Evolutionary conservation across 2,888 invertebrate genomes (phyloP).

Genomic region (Epistrophella euchroma): DNA sequence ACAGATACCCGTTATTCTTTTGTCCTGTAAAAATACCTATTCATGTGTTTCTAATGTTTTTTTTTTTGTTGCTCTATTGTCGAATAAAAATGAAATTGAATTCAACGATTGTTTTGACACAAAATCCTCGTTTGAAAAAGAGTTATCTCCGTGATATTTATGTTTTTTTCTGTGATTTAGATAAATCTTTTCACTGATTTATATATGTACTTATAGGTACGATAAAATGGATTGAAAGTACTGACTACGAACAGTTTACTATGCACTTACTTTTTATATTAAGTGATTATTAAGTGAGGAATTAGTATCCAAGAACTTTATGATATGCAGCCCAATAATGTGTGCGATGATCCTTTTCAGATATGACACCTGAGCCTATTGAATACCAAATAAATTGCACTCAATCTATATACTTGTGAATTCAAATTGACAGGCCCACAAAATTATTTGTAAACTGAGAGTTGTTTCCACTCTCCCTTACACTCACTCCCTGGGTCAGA

Average conservation of each 20-base stretch:
- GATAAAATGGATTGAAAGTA: neutral
- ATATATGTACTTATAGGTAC: neutral
- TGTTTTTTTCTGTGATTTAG: conserved; percentile 11
- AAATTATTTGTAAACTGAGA: conserved; percentile 17
- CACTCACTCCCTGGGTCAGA: too few relatives aligned
- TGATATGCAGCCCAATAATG: neutral
- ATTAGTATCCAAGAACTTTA: neutral
- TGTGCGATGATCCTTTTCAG: conserved; percentile 26
- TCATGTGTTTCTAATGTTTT: conserved; percentile 6
- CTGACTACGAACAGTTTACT: neutral
- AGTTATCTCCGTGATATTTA: neutral
- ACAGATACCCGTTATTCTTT: conserved; percentile 3
- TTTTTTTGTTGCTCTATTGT: conserved; percentile 31
- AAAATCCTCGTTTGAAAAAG: conserved; percentile 32
- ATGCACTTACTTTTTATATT: neutral
- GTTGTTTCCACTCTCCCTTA: neutral
- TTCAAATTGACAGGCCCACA: conserved; percentile 2
- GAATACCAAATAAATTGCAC: conserved; percentile 14
- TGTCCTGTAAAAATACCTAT: conserved; percentile 19
- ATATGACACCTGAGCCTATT: neutral
- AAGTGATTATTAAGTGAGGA: neutral
- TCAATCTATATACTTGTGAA: conserved; percentile 8
- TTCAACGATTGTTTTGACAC: conserved; percentile 52
- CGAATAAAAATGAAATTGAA: conserved; percentile 48
- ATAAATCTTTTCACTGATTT: neutral